A percentile compares a stretch with the other conserved stretches of the same genome.
Conservation (phyloP, 2,113 vertebrate species). For the Artemisiospiza belli region DNA sequence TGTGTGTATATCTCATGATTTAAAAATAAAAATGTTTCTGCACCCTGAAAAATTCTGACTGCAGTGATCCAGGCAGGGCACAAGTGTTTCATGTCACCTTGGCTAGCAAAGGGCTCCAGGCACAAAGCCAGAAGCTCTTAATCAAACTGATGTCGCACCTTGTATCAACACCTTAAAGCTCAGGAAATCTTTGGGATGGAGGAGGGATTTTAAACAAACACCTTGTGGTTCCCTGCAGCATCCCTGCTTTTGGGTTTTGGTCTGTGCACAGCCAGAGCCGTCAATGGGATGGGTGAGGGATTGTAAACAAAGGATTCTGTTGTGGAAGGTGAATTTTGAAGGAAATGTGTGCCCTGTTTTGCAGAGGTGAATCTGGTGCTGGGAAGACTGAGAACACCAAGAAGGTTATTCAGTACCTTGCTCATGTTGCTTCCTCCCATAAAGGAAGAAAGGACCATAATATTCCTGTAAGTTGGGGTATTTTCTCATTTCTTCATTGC, state of each 20-base stretch:
- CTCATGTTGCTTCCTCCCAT: conserved; percentile 97
- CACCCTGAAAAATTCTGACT: neutral
- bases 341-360: conserved; percentile 44
- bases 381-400: conserved; percentile 99
- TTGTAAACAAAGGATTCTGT: neutral
- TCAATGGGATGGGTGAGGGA: neutral
- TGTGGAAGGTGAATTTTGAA: neutral
- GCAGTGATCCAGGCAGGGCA: neutral
- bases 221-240: neutral
- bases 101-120: neutral
- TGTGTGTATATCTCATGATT: neutral
- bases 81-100: neutral
- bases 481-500: neutral
- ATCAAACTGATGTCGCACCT: neutral
- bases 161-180: neutral
- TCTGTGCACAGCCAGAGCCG: neutral
- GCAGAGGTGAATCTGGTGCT: conserved; percentile 96
- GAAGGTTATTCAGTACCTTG: conserved; percentile 98
- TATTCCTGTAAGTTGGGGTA: conserved; percentile 88
- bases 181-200: neutral
- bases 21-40: neutral
- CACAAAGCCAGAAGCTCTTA: neutral
- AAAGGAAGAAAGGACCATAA: conserved; percentile 98
- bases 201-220: neutral
- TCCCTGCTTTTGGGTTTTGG: neutral